Percentiles rank a stretch among this genome's conserved stretches.
Conservation (phyloP, 2,888 invertebrate species). For the Empis stercorea region DNA sequence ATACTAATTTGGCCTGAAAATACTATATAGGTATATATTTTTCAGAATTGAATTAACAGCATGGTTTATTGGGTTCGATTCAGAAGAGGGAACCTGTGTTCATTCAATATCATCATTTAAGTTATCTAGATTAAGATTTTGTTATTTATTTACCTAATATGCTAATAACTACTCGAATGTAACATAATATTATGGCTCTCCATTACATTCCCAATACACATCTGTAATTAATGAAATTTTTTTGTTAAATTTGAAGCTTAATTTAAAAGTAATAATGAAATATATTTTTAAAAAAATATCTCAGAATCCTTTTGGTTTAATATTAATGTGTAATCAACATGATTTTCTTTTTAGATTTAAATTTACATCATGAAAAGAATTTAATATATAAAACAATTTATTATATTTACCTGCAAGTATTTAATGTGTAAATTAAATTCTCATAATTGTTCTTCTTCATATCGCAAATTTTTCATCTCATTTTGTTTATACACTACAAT, state of each 20-base stretch:
- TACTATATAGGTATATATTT: not conserved
- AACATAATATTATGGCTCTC: no score
- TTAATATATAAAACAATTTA: not conserved
- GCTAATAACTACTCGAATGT: no score
- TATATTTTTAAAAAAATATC: not conserved
- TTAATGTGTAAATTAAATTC: not conserved
- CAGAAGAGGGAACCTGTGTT: constrained; percentile 19
- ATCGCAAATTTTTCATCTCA: no score
- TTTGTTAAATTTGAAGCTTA: not conserved
- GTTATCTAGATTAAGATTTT: no score
- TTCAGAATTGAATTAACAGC: constrained; percentile 10
- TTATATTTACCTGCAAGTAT: no score
- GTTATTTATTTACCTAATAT: no score
- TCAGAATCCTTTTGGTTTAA: constrained; percentile 24
- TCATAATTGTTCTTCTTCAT: no score
- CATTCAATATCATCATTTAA: constrained; percentile 15
- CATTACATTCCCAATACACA: no score
- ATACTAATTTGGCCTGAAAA: no score
- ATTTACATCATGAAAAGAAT: constrained; percentile 18
- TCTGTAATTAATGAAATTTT: not conserved
- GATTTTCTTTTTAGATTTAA: constrained; percentile 19
- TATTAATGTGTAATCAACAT: constrained; percentile 21
- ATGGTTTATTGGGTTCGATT: constrained; percentile 15
- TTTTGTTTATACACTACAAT: no score
- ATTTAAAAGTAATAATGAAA: not conserved